Base-by-base conservation (phyloP, 92 coral and sea anemone species). In the Phenganax marumi region DNA sequence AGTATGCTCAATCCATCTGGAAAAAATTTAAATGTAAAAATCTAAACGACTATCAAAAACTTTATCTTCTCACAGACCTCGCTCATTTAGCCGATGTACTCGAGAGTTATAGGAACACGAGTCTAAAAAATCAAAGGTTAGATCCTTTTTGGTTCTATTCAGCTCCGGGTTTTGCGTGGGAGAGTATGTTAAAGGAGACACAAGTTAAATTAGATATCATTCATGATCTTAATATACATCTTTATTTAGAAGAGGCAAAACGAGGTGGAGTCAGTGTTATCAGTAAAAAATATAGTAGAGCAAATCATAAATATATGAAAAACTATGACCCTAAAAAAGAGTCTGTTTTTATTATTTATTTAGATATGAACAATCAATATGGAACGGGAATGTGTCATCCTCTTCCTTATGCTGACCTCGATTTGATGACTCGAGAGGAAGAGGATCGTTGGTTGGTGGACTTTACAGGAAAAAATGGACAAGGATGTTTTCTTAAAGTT, bases 81-180 rank as follows among this genome's bases (percentile, higher is more conserved):
- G 43, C 43, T 33, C 43, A 33, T 5, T 33, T 33, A 5, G 43
- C 43, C 5, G 43, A 33, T 33, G 43, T 33, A 1, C 2, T 33
- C 43, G 43, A 33, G 43, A 33, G 5, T 33, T 33, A 33, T 33
- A 33, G 12, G 65, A 75, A 84, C 4, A 50, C 63, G 0, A 62
- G 79, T 22, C 7, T 8, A 0, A 18, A 50, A 0, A 76, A 78
- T 46, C 78, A 85, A 17, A 24, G n/a, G 0, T 22, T 85, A 14
- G 73, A 85, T 49, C 88, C 88, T 0, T 18, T 51, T 14, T 80
- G 79, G 86, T 85, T 49, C 76, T 85, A 79, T 43, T 76, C 85
- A 0, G 79, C 79, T 0, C 88, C 85, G 0, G 68, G 87, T 0
- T 48, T 80, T 7, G 14, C 88, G 0, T 85, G 78, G 86, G 81